These are phyloP conservation scores for Delia radicum DNA, from an alignment of 1,140 invertebrate genomes.

Conservation along the genomic window DNA sequence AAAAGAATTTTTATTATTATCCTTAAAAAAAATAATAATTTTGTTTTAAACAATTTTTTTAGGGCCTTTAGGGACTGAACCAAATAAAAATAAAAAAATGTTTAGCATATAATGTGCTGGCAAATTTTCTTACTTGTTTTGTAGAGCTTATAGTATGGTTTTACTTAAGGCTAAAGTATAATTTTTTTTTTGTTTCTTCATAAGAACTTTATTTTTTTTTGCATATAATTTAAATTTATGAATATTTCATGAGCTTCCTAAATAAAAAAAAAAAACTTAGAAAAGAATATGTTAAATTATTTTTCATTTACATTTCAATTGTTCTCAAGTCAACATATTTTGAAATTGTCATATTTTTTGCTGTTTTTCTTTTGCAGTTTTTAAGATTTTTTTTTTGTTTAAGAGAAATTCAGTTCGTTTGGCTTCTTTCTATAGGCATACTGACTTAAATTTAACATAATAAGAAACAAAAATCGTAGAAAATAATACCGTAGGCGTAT, in stretches of 20 bases:
- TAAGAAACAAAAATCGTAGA: too few relatives aligned
- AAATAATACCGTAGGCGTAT: too few relatives aligned
- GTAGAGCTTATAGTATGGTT: neutral
- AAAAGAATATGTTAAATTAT: conserved; percentile 16
- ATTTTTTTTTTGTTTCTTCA: neutral
- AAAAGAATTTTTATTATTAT: neutral
- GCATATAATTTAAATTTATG: conserved; percentile 21
- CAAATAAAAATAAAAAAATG: neutral
- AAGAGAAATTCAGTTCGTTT: neutral
- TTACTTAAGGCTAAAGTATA: neutral
- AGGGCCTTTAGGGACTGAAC: neutral
- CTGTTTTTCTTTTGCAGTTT: neutral
- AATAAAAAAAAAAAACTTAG: neutral
- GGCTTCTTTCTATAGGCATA: too few relatives aligned
- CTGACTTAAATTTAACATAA: too few relatives aligned
- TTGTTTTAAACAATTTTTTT: conserved; percentile 14
- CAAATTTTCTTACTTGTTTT: neutral
- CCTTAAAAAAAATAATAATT: neutral
- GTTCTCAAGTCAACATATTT: conserved; percentile 7
- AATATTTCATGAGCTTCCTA: conserved; percentile 19
- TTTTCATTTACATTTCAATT: conserved; percentile 18
- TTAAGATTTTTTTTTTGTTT: too few relatives aligned
- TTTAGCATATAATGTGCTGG: neutral
- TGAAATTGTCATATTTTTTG: neutral
- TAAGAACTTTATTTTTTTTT: neutral